Evolutionary conservation across 2,113 vertebrate species (phyloP).

Genomic region (Panurus biarmicus): DNA sequence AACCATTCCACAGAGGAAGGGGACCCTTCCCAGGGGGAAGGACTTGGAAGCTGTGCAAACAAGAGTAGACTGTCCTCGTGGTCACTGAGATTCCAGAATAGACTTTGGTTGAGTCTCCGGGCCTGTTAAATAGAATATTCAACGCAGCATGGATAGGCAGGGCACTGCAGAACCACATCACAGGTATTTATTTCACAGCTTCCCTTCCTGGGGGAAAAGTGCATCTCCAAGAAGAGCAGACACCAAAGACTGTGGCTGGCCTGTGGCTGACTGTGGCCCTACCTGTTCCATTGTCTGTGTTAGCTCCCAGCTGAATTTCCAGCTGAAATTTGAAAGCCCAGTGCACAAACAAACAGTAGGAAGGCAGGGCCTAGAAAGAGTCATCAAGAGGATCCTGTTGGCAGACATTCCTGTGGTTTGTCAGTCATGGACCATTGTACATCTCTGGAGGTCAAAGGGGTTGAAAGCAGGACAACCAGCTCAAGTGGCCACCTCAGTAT

Average conservation of each 20-base stretch:
- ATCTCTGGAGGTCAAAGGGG: not conserved
- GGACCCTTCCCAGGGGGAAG: not conserved
- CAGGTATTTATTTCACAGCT: not conserved
- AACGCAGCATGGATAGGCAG: not conserved
- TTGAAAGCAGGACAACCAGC: not conserved
- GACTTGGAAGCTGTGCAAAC: not conserved
- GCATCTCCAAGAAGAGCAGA: not conserved
- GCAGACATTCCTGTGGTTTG: not conserved
- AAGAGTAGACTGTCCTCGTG: not conserved
- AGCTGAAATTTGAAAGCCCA: not conserved
- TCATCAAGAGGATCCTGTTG: not conserved
- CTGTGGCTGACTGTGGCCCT: not conserved
- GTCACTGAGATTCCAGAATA: not conserved
- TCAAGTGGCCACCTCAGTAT: not conserved
- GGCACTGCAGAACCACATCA: not conserved
- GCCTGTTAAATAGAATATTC: not conserved
- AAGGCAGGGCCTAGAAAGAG: not conserved
- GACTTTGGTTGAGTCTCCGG: rapidly evolving
- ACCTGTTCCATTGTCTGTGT: not conserved
- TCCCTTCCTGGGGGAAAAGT: not conserved
- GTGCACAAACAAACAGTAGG: not conserved
- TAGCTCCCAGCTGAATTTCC: not conserved
- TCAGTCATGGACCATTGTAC: not conserved
- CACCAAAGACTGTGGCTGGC: not conserved
- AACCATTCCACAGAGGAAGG: not conserved